Evolutionary conservation across 1,140 invertebrate genomes (phyloP).

Genomic region (Proctacanthus coquilletti): DNA sequence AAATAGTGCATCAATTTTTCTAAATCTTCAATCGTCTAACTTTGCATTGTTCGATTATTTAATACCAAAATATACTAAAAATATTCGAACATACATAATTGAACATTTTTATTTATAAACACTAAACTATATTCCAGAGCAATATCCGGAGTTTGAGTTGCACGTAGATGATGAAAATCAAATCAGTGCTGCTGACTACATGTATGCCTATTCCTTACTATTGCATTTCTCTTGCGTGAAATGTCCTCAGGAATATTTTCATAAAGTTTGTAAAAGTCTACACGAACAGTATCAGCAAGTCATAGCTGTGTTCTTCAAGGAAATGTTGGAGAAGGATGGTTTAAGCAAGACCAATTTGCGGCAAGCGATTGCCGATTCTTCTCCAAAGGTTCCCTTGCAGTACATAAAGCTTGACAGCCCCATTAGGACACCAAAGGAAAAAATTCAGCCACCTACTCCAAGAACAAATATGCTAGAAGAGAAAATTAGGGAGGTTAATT

Average conservation of each 20-base stretch:
- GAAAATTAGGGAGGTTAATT: conserved; percentile 14
- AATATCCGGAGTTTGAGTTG: conserved; percentile 16
- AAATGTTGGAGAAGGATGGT: conserved; percentile 8
- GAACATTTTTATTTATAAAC: background rate
- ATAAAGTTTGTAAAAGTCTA: conserved; percentile 16
- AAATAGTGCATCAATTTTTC: no score
- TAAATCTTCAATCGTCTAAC: no score
- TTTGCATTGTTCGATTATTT: no score
- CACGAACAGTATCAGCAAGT: conserved; percentile 10
- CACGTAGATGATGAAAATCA: conserved; percentile 8
- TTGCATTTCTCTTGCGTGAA: conserved; percentile 22
- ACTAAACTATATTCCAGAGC: conserved; percentile 8
- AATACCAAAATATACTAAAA: conserved; percentile 1
- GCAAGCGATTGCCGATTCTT: conserved; percentile 11
- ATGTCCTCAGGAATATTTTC: conserved; percentile 13
- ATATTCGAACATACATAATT: background rate
- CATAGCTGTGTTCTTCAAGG: conserved; percentile 15
- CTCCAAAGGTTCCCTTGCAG: background rate
- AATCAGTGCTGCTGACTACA: conserved; percentile 12
- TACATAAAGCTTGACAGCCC: conserved; percentile 2
- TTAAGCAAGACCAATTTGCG: conserved; percentile 11
- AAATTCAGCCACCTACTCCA: conserved; percentile 15
- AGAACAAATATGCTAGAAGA: conserved; percentile 17
- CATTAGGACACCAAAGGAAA: conserved; percentile 2
- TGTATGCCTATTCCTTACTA: conserved; percentile 18